Evolutionary conservation across 2,797 vertebrate genomes (phyloP), one percentile per base, ranked within the genome.

Genomic region (Pangasius mekongensis): DNA sequence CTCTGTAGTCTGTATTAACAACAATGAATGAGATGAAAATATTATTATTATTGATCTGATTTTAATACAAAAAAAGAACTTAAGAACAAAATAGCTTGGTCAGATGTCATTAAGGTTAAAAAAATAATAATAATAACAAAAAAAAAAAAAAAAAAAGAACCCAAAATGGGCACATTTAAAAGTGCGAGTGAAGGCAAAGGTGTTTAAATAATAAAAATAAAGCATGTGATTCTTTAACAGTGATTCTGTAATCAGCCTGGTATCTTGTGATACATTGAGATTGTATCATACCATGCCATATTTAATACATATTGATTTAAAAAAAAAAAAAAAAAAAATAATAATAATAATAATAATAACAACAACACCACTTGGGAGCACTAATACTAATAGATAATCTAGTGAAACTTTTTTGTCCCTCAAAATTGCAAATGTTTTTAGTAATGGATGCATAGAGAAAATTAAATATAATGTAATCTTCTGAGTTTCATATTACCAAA

Each of bases 381-480:
- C 22, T 69, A 62, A 58, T 27, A 60, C 52, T 54, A 43, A 60
- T 82, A 60, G 20, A 43, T 60, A 87, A 49, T 36, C 52, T 16
- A 85, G 58, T 86, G 27, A 84, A 86, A 62, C 84, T 56, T 67
- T 43, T 16, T 77, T 49, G 43, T 54, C 52, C 14, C 7, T 80
- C 14, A 20, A 56, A 80, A 82, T 86, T 87, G 80, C n/a, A 88
- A 85, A 66, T 85, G 20, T 78, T 77, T 74, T 85, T 84, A 87
- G 49, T 74, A 30, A 67, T 22, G 43, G 14, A 85, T 73, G 52
- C 73, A 73, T 87, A 73, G 81, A 80, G 69, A 86, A 69, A 60
- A 85, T 83, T 74, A 89, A 83, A 77, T 78, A 80, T 10, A 69
- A 84, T 47, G 80, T 62, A 89, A 71, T 86, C n/a, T 62, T 85